Conservation (phyloP, 2,888 invertebrate species). For the Chloroclystis v-ata region DNA sequence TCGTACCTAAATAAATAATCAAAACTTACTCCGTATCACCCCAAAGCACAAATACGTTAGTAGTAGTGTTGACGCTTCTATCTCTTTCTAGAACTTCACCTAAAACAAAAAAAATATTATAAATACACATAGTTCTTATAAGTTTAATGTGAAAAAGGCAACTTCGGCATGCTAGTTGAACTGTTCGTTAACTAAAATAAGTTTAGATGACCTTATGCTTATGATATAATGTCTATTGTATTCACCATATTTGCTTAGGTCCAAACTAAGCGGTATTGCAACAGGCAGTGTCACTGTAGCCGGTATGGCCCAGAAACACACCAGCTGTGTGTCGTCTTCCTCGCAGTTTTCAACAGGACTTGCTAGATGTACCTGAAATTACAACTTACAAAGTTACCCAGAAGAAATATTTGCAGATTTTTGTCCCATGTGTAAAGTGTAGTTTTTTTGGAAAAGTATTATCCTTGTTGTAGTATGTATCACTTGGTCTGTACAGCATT, state of each 20-base stretch:
- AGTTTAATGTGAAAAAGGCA: no score
- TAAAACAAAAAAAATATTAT: conserved; percentile 19
- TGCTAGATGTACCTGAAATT: conserved; percentile 42
- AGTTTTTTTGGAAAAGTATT: no score
- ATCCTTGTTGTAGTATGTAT: no score
- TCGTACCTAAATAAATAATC: neutral
- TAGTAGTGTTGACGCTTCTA: conserved; percentile 37
- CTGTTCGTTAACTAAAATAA: no score
- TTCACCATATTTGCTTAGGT: conserved; percentile 50
- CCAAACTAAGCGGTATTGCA: conserved; percentile 42
- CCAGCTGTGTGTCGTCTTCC: conserved; percentile 15
- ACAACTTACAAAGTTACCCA: conserved; percentile 45
- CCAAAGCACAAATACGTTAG: conserved; percentile 36
- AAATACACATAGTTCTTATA: no score
- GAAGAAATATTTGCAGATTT: no score
- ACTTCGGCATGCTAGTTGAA: no score
- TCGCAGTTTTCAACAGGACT: conserved; percentile 43
- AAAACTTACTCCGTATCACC: conserved; percentile 39
- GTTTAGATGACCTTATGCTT: no score
- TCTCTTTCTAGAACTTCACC: conserved; percentile 42
- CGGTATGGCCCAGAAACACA: conserved; percentile 46
- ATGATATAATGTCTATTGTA: no score
- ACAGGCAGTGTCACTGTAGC: conserved; percentile 49
- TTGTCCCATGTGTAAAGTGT: no score
- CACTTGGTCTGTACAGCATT: no score